Base-by-base conservation (phyloP, 2,797 vertebrate species). In the Protosalanx chinensis region DNA sequence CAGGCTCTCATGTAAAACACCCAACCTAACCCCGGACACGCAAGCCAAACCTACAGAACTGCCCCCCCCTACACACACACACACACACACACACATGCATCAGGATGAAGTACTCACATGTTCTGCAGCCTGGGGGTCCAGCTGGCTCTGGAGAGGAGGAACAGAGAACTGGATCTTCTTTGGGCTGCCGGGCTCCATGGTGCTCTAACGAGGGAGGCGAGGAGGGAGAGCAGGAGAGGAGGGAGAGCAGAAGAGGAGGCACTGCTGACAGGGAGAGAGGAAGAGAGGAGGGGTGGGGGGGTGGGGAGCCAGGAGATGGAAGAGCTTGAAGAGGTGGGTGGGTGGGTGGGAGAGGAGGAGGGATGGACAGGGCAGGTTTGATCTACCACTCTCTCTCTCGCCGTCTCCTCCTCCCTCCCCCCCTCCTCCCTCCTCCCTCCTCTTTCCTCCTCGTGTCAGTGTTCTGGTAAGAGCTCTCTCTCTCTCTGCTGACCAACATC, bases 111-210 rank as follows among this genome's bases (percentile, higher is more conserved):
- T 53, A 85, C 94, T 94, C 93, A 98, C 96, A 92, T 98, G 96
- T 82, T 98, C 96, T 5, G 95, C 93, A n/a, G 96, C 96, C 86
- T 96, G 95, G 0, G 96, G 96, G 81, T 97, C 95, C 87, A 97
- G 92, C 78, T 94, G 96, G 78, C 93, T 95, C 91, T 97, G 95
- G 78, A 96, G 94, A 3, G 94, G 90, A 33, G 96, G 96, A 23
- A 94, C 94, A 5, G 92, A 91, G 79, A 98, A 98, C 76, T 98
- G 96, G 90, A 98, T 97, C 92, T 97, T 98, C 92, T 97, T 98
- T 8, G 96, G 96, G 87, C 96, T 97, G 90, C 94, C 93, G 82
- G 95, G 95, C 88, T 97, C 96, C 96, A 98, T 95, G 0, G 53
- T 91, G 87, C 83, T 80, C 76, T 77, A 79, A 81, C 81, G 69